A percentile compares a stretch with the other conserved stretches of the same genome.
phyloP scores from a whole-genome alignment of 64 coral and sea anemone genomes.

The Platygyra sinensis region DNA sequence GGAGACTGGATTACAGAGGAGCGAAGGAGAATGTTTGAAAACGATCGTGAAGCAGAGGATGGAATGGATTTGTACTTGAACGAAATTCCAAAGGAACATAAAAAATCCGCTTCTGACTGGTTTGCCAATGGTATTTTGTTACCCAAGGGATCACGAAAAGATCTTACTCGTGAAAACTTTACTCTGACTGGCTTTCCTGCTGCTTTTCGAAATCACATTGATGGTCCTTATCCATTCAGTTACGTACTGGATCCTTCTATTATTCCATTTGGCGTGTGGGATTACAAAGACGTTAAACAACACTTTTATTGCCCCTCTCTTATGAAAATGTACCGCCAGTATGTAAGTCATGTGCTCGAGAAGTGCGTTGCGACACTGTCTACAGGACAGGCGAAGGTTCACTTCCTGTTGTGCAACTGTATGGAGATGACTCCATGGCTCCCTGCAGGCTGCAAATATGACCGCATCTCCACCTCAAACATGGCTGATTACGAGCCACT shows the following conservation, averaged over 20 bases:
- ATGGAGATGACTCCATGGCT: conserved; percentile 21
- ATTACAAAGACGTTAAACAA: conserved; percentile 19
- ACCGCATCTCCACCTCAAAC: conserved; percentile 46
- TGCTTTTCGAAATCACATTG: not conserved
- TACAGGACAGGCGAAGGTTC: conserved; percentile 3
- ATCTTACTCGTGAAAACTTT: conserved; percentile 6
- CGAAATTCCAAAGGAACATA: conserved; percentile 47
- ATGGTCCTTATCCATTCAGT: not conserved
- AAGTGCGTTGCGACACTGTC: conserved; percentile 7
- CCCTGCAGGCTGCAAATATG: conserved; percentile 1
- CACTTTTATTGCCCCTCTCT: not conserved
- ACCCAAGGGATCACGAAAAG: not conserved
- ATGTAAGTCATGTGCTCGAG: conserved; percentile 29
- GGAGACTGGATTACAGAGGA: not conserved
- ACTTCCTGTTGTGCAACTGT: conserved; percentile 47
- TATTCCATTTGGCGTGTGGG: conserved; percentile 44
- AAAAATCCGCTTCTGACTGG: conserved; percentile 21
- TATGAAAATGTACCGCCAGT: conserved; percentile 31
- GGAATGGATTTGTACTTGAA: conserved; percentile 26
- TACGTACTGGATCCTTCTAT: conserved; percentile 10
- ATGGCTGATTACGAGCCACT: conserved; percentile 30
- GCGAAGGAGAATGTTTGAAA: not conserved
- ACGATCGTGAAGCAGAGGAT: not conserved
- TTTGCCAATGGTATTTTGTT: conserved; percentile 32
- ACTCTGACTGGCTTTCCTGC: conserved; percentile 38